These are phyloP conservation scores for Sebastes dallii DNA, from an alignment of 2,797 vertebrate genomes.

Conservation along the genomic window DNA sequence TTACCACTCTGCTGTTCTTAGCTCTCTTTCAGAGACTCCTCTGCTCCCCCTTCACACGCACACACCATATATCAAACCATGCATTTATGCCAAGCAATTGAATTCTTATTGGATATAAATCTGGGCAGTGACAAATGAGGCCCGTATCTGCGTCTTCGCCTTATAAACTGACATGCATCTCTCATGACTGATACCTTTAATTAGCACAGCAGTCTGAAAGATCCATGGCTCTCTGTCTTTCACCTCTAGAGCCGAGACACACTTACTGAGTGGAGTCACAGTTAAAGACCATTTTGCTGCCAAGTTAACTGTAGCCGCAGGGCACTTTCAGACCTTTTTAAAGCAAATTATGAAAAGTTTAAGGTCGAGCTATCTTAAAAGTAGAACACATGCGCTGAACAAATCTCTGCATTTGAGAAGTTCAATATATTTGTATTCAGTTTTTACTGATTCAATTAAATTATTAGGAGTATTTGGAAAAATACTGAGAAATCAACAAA, in stretches of 20 bases:
- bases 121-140: conserved; percentile 71
- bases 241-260: conserved; percentile 55
- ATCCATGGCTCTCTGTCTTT: conserved; percentile 54
- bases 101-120: conserved; percentile 81
- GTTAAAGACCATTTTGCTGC: conserved; percentile 45
- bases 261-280: conserved; percentile 28
- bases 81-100: conserved; percentile 79
- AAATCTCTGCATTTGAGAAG: not conserved
- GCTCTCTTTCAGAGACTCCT: conserved; percentile 25
- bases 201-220: conserved; percentile 66
- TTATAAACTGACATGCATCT: conserved; percentile 70
- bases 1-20: conserved; percentile 24
- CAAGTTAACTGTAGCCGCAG: conserved; percentile 25
- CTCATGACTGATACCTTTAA: conserved; percentile 77
- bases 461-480: not conserved
- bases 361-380: not conserved
- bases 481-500: not conserved
- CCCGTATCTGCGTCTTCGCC: conserved; percentile 36
- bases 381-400: not conserved
- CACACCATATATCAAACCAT: conserved; percentile 69
- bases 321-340: conserved; percentile 14
- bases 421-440: not conserved
- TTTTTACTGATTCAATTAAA: not conserved
- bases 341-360: conserved; percentile 8
- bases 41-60: conserved; percentile 1